These are phyloP conservation scores for Magallana gigas DNA, from an alignment of 1,140 invertebrate genomes.

Conservation along the genomic window DNA sequence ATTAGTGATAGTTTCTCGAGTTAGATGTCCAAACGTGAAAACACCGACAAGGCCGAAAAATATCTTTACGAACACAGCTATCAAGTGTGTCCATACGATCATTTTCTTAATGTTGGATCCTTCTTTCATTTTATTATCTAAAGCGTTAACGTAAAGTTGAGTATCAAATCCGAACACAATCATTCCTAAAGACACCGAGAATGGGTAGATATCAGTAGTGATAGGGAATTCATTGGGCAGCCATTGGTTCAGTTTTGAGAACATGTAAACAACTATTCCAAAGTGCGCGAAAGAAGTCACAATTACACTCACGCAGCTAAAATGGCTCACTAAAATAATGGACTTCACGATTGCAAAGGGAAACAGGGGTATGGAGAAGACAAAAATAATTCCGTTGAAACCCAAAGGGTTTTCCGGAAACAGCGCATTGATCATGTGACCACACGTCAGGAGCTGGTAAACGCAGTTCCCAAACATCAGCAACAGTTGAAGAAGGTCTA, in stretches of 20 bases:
- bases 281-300: neutral
- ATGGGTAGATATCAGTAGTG: conserved; percentile 6
- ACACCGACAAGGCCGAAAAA: neutral
- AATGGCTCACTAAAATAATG: neutral
- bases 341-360: conserved; percentile 5
- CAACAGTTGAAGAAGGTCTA: neutral
- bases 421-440: neutral
- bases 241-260: neutral
- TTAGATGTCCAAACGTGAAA: conserved; percentile 12
- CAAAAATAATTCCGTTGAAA: neutral
- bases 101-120: conserved; percentile 7
- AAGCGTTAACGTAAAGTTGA: conserved; percentile 5
- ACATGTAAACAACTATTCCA: neutral
- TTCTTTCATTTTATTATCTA: conserved; percentile 14
- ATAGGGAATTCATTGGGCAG: neutral
- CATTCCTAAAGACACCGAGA: neutral
- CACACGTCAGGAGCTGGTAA: neutral
- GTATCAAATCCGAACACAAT: conserved; percentile 17
- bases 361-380: neutral
- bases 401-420: neutral
- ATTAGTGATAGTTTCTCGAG: conserved; percentile 4
- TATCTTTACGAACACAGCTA: neutral
- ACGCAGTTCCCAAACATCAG: conserved; percentile 23
- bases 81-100: neutral
- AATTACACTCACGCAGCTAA: neutral